Percentiles rank a stretch among this genome's conserved stretches.
phyloP scores from a whole-genome alignment of 2,888 invertebrate species.

The Unio pictorum region DNA sequence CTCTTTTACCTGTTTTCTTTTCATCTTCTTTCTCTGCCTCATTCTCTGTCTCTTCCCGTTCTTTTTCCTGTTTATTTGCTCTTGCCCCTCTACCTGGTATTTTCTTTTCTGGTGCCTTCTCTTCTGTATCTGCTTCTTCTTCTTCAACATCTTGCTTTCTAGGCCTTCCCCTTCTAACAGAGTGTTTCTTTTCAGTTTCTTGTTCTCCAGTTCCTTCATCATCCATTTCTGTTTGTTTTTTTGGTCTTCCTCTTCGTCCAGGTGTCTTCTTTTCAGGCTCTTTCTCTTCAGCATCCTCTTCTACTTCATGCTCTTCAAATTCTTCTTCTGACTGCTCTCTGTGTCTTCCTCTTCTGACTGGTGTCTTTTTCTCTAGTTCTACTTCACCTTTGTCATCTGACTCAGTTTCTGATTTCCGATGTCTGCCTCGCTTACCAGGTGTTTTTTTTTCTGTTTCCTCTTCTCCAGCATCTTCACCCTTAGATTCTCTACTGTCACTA shows the following conservation, averaged over 20 bases:
- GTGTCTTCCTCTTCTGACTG: constrained; percentile 12
- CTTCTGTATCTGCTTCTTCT: constrained; percentile 20
- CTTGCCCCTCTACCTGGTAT: constrained; percentile 10
- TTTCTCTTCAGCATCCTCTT: constrained; percentile 17
- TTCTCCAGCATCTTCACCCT: constrained; percentile 8
- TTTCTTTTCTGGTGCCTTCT: constrained; percentile 15
- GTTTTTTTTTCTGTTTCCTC: constrained; percentile 7
- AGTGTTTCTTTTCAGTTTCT: constrained; percentile 6
- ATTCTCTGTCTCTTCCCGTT: constrained; percentile 12
- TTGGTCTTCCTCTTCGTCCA: constrained; percentile 11
- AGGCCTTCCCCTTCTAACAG: constrained; percentile 6
- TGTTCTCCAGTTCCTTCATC: constrained; percentile 14
- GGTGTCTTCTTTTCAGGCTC: constrained; percentile 14
- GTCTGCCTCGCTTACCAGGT: neutral
- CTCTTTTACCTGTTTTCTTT: constrained; percentile 8
- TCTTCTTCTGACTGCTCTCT: constrained; percentile 8
- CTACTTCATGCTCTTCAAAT: constrained; percentile 14
- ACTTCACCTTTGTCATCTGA: constrained; percentile 11
- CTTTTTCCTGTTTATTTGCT: constrained; percentile 15
- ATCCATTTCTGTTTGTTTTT: constrained; percentile 13
- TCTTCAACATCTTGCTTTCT: constrained; percentile 13
- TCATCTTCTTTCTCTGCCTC: constrained; percentile 6
- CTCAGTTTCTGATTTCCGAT: neutral
- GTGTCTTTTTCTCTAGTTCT: constrained; percentile 17
- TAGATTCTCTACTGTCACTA: neutral